Evolutionary conservation across 2,113 vertebrate species (phyloP), one percentile per base, ranked within the genome.

Genomic region (Aramus guarauna): DNA sequence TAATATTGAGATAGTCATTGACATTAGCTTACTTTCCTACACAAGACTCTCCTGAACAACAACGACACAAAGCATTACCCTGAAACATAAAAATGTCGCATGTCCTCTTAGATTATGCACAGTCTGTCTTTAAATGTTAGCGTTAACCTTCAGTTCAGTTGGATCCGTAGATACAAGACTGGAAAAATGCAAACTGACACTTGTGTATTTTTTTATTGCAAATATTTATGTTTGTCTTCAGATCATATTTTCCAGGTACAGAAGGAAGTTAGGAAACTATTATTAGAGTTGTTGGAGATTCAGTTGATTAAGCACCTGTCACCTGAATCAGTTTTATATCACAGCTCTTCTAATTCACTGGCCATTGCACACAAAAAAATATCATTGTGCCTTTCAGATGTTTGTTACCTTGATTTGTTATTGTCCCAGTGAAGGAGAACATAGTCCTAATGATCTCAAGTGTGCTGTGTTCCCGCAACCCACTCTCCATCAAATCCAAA

Each of bases 51-150:
- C n/a, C 60, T 83, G 59, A 90, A 91, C 45, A 92, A 34, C 39
- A 80, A 47, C 95, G 81, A 69, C 77, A 95, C 60, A 88, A 92
- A 94, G 23, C 62, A 73, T 73, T 94, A 85, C 71, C 43, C 71
- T 89, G 91, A 94, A 95, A 96, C 62, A 36, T 60, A 94, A 96
- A 92, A 97, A 94, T 78, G 77, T 79, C 30, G 1, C 41, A 23
- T 94, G 76, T 96, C 85, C 62, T 85, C 56, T 96, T 82, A 89
- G 73, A 92, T 94, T 96, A 90, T 60, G 67, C 71, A 67, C 73
- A 96, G 26, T 45, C 94, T 96, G 90, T 92, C 93, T 94, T 94
- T 97, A 80, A 94, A 95, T 39, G 80, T 94, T 97, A 92, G 50
- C 62, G 39, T 92, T 95, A 97, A 93, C 84, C 92, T 96, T 97